Evolutionary conservation across 92 coral and sea anemone species (phyloP), one percentile per base, ranked within the genome.

Genomic region (Epizoanthus fatuus): DNA sequence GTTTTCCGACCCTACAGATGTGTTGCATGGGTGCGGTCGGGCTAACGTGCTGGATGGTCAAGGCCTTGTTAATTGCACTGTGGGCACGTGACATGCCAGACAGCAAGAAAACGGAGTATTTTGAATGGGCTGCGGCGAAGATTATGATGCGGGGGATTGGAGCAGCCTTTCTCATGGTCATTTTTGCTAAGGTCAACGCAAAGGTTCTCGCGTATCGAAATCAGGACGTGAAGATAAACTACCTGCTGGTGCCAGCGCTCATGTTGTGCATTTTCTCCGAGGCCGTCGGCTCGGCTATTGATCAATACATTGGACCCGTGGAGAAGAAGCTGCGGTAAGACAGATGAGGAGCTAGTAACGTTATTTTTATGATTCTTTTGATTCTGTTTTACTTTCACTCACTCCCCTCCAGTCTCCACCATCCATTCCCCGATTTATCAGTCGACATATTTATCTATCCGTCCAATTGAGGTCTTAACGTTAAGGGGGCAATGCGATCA

Each of bases 241-340:
- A 89, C 32, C 54, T 92, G n/a, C 85, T 92, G 3, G 87, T 92
- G 11, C 95, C 95, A 4, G 86, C 80, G 1, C 42, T 92, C 42
- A 88, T 89, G 93, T 58, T 92, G 19, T 89, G 90, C 39, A 81
- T 84, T 12, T 42, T 89, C 60, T 84, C 95, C 11, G 88, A 74
- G 40, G 90, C 86, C 32, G 78, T 90, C 4, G 90, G 93, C 25
- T 64, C 83, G 38, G 85, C 91, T 60, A 80, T 81, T 62, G 87
- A 95, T 84, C 87, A 90, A 67, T 70, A 90, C 86, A 20, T 84
- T 68, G 91, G 96, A 75, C 63, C 90, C 52, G 65, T 91, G 58
- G 81, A 87, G 5, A 65, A 20, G 57, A 80, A 12, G 63, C 69
- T 88, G n/a, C 45, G 80, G 95, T 92, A 63, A 74, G 74, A 40